These are phyloP conservation scores for Pheucticus melanocephalus DNA, from an alignment of 2,113 vertebrate species.

Conservation along the genomic window DNA sequence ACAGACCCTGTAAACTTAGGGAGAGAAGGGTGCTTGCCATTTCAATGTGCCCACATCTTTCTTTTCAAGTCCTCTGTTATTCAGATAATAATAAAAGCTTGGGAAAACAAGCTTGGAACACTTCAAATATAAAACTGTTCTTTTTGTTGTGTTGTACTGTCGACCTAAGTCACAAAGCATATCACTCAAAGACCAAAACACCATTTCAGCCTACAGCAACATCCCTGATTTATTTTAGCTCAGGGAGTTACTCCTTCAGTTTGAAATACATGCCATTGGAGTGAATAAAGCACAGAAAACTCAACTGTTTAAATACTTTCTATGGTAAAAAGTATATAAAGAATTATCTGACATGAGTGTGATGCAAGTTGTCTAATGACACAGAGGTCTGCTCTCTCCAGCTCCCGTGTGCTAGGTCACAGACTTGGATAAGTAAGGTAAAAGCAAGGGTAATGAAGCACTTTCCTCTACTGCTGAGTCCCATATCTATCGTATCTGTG, in stretches of 20 bases:
- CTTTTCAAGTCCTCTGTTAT: background rate
- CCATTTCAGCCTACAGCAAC: background rate
- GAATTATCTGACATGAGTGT: background rate
- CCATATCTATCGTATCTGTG: background rate
- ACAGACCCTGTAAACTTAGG: background rate
- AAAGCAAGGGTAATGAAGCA: background rate
- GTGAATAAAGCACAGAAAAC: background rate
- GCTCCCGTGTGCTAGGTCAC: background rate
- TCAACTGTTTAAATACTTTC: background rate
- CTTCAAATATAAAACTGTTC: background rate
- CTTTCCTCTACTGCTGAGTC: background rate
- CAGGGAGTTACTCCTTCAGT: background rate
- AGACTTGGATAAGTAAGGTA: background rate
- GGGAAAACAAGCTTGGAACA: background rate
- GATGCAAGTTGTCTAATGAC: background rate
- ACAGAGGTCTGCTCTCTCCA: background rate
- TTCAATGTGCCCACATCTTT: background rate
- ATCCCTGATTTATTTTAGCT: background rate
- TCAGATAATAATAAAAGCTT: background rate
- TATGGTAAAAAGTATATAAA: background rate
- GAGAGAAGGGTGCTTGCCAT: accelerated
- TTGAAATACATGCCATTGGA: background rate
- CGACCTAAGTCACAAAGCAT: background rate
- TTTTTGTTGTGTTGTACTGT: background rate
- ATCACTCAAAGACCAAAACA: background rate